A percentile compares a stretch with the other conserved stretches of the same genome.
phyloP scores from a whole-genome alignment of 1,140 invertebrate species.

The Pantala flavescens region DNA sequence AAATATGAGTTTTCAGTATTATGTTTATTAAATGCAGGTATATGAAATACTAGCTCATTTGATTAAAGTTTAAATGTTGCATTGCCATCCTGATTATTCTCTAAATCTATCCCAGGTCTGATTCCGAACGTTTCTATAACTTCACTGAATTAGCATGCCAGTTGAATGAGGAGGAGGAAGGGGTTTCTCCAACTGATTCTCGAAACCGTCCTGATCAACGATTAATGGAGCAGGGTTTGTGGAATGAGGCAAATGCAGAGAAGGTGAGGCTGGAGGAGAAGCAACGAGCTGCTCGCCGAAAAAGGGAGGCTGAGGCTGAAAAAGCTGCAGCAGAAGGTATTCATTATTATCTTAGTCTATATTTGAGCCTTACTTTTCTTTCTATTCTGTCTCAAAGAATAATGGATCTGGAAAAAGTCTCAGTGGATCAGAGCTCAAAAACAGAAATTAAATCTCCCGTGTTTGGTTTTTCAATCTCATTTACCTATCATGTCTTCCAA shows the following conservation, averaged over 20 bases:
- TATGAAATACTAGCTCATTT: too few relatives aligned
- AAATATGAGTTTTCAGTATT: too few relatives aligned
- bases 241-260: conserved; percentile 92
- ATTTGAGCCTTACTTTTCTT: background rate
- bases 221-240: conserved; percentile 90
- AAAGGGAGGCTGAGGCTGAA: conserved; percentile 70
- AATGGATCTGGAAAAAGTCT: background rate
- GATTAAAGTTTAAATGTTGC: too few relatives aligned
- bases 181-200: conserved; percentile 90
- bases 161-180: conserved; percentile 88
- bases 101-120: conserved; percentile 40
- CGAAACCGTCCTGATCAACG: conserved; percentile 90
- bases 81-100: background rate
- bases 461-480: too few relatives aligned
- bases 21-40: too few relatives aligned
- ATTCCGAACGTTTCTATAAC: conserved; percentile 75
- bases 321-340: conserved; percentile 57
- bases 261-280: conserved; percentile 92
- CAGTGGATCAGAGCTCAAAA: background rate
- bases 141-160: conserved; percentile 93
- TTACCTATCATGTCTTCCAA: too few relatives aligned
- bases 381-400: background rate
- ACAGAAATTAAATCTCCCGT: too few relatives aligned
- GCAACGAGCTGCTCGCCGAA: conserved; percentile 63
- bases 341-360: conserved; percentile 10